These are phyloP conservation scores for Liopterus haemorrhoidalis DNA, from an alignment of 2,888 invertebrate species.

Conservation along the genomic window DNA sequence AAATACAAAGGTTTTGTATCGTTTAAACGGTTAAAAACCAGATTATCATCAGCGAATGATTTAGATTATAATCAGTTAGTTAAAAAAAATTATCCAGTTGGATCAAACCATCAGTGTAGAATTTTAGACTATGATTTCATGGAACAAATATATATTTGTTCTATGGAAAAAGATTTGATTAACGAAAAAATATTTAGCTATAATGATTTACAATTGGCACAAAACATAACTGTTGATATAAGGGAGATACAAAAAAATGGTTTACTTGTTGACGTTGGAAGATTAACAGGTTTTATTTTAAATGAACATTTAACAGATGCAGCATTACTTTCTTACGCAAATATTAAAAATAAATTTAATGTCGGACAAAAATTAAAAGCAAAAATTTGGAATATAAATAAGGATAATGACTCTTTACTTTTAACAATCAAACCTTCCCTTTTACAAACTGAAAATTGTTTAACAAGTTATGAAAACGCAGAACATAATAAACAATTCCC, in stretches of 20 bases:
- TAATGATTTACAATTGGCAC: conserved; percentile 50
- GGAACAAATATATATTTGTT: conserved; percentile 62
- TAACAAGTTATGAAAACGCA: conserved; percentile 50
- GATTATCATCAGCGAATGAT: conserved; percentile 41
- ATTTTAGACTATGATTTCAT: conserved; percentile 61
- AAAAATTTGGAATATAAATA: conserved; percentile 53
- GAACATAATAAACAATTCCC: conserved; percentile 50
- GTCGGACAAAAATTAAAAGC: conserved; percentile 54
- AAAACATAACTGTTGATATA: conserved; percentile 52
- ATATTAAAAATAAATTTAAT: conserved; percentile 50
- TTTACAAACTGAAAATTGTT: conserved; percentile 50
- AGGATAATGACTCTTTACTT: conserved; percentile 47
- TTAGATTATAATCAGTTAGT: conserved; percentile 47
- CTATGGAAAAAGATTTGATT: conserved; percentile 55
- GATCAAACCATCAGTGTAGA: conserved; percentile 48
- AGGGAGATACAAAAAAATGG: conserved; percentile 48
- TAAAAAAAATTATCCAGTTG: conserved; percentile 48
- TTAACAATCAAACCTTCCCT: conserved; percentile 64
- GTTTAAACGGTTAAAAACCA: conserved; percentile 37
- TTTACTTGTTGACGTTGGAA: conserved; percentile 50
- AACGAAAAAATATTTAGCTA: conserved; percentile 52
- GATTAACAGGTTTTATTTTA: conserved; percentile 54
- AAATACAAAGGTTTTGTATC: conserved; percentile 40
- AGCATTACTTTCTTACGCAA: conserved; percentile 38
- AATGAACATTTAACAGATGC: conserved; percentile 53